Percentiles rank a stretch among this genome's conserved stretches.
Conservation (phyloP, 2,113 vertebrate genomes). For the Lycaon pictus region DNA sequence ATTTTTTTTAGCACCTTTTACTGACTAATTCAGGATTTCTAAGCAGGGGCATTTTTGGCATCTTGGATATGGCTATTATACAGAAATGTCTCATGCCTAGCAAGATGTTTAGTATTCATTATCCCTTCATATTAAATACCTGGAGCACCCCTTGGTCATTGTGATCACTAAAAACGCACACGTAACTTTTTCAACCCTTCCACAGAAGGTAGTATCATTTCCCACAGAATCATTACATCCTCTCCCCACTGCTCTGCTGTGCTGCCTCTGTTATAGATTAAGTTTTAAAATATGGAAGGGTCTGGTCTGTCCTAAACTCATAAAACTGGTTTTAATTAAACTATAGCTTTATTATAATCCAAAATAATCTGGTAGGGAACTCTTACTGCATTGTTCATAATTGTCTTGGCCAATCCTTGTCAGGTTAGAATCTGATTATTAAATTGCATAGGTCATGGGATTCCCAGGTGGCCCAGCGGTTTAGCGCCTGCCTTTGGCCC, state of each 20-base stretch:
- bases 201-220: background rate
- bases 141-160: background rate
- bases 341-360: background rate
- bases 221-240: background rate
- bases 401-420: background rate
- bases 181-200: background rate
- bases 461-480: no score
- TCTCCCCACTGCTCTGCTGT: background rate
- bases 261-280: background rate
- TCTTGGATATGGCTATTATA: background rate
- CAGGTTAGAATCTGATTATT: background rate
- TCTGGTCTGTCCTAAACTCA: background rate
- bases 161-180: background rate
- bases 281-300: background rate
- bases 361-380: background rate
- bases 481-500: no score
- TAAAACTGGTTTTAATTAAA: background rate
- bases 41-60: background rate
- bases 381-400: background rate
- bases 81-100: background rate
- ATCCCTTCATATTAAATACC: background rate
- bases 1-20: constrained; percentile 25
- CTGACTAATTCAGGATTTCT: constrained; percentile 29
- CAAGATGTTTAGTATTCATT: background rate
- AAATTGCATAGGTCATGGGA: background rate